Base-by-base conservation (phyloP, 2,113 vertebrate species). In the Microcebus jonahi region DNA sequence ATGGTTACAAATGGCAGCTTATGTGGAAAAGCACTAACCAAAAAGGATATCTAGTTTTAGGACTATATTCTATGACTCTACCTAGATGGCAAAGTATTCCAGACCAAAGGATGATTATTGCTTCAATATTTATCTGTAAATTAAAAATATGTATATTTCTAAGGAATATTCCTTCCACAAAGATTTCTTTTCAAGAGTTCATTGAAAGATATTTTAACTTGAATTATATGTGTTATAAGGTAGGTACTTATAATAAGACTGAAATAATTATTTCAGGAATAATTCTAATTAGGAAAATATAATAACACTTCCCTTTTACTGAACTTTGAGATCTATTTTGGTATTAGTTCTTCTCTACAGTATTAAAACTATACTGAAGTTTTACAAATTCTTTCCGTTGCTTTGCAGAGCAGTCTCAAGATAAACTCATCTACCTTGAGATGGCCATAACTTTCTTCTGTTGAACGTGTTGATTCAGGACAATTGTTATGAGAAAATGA, bases 1-100 rank as follows among this genome's bases (percentile, higher is more conserved):
- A 97, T 93, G 85, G 83, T 90, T 97, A 97, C 70, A 97, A 98
- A 94, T 0, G 76, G 75, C 8, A 86, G 57, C n/a, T 98, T 85
- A 81, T 96, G 23, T 70, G 15, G 20, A 70, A 42, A 75, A 97
- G 61, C 20, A 23, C 1, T 39, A 29, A 45, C 11, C 53, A 89
- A 50, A 67, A 88, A 94, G 34, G 29, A 18, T 71, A 55, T 36
- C 25, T 31, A 73, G 10, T 8, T 87, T 90, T 71, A 94, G 50
- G 17, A 80, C n/a, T 63, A 3, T 3, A 20, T 94, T 97, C 12
- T 67, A 15, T 50, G 18, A 34, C 82, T 73, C 36, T 13, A 81
- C 65, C 3, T 1, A 92, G 92, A 95, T 79, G 5, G 90, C 93
- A 88, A 57, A 81, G 0, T 21, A 39, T 57, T 76, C 8, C 4